Base-by-base conservation (phyloP, 1,140 invertebrate genomes). In the Tetramorium parvispinum region DNA sequence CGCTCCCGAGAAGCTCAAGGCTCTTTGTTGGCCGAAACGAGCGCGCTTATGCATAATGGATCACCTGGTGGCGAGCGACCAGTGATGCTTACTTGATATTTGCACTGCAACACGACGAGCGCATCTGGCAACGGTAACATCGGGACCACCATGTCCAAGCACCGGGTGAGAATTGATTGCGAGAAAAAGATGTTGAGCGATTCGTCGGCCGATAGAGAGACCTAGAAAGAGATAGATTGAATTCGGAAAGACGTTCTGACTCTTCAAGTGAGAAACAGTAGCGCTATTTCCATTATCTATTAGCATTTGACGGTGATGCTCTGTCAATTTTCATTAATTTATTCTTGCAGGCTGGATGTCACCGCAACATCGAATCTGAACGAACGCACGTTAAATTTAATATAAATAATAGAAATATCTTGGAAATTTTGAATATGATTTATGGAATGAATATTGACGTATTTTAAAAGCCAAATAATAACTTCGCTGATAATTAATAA, bases 31-130 rank as follows among this genome's bases (percentile, higher is more conserved):
- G 68, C 79, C 79, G 43, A 75, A 83, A 59, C 68, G 55, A 75
- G 79, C 53, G 51, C 66, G 79, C 79, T 83, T 83, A 73, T 83
- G 79, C 79, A 83, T 83, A 83, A 83, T 83, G 79, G 79, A 83
- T 70, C 78, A 81, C 61, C 18, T 3, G 21, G 40, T 79, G 61
- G 61, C 46, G 21, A 65, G 32, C 61, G 53, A 55, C 53, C 43
- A 11, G 53, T 75, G 68, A 73, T 82, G 79, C 79, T 82, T 82
- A 71, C 66, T 68, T 66, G 79, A 83, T 75, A 75, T 68, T 83
- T 32, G 79, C 68, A 27, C 46, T 10, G 53, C 53, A 32, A 59
- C 21, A 40, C 40, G 7, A 13, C 79, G 16, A 66, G 13, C 27
- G 24, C 55, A 75, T n/a, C 53, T 83, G 65, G 24, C 21, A 40